Evolutionary conservation across 2,888 invertebrate genomes (phyloP), one percentile per base, ranked within the genome.

Genomic region (Eupithecia subumbrata): DNA sequence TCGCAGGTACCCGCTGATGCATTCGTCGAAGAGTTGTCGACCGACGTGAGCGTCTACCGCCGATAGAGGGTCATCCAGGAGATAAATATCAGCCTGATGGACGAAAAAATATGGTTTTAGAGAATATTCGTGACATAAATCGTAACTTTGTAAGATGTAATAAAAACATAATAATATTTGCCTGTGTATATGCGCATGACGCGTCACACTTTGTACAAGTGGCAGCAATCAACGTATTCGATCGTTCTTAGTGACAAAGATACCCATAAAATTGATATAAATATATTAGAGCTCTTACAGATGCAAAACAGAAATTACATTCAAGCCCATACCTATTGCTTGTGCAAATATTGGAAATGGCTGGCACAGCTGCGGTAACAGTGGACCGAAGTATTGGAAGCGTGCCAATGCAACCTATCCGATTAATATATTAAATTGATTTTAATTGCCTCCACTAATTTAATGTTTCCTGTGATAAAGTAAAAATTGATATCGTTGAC

Each of bases 21-120:
- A 98, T 86, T 96, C 96, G 80, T 97, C 96, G 89, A 97, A 98
- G 81, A 98, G 92, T 84, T 97, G 97, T 70, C 96, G 95, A 5
- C 97, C 97, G 0, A 98, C 98, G 80, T 96, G 96, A 0, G 97
- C 95, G 85, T 98, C 98, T 11, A 98, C 98, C 0, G 98, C 97
- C 63, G 97, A 97, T 56, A 98, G 91, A 0, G 98, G 98, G 89
- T 98, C 98, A 84, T 98, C 98, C 77, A 98, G 87, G 12, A 98
- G 92, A 85, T 97, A 98, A 25, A 98, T 95, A 82, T 98, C 98
- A 0, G 97, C 97, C 95, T 95, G 66, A 8, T 16, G 30, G 52
- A 37, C 22, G 43, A 60, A 63, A 60, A 72, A 22, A 56, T 12
- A 64, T 8, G 25, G 18, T 45, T 37, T 34, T 11, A 37, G 14